phyloP scores from a whole-genome alignment of 1,140 invertebrate species.

The Sinella curviseta region DNA sequence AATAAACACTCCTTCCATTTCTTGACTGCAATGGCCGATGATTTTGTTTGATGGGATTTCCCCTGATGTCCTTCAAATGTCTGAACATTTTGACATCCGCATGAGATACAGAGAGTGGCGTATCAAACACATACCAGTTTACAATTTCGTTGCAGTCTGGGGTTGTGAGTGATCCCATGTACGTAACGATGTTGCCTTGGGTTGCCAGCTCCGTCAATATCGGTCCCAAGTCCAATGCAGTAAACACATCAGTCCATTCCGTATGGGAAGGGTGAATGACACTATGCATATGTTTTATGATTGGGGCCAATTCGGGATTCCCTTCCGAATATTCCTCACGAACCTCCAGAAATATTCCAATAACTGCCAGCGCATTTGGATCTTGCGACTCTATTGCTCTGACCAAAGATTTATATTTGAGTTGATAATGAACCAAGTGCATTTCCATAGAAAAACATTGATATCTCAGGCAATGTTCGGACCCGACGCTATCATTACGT shows the following conservation, averaged over 20 bases:
- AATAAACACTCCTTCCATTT: neutral
- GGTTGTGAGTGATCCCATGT: neutral
- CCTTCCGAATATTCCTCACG: neutral
- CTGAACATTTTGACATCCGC: neutral
- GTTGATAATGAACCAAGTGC: neutral
- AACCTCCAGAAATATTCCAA: neutral
- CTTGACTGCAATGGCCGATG: neutral
- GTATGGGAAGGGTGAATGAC: neutral
- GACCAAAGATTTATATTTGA: neutral
- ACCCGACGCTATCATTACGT: neutral
- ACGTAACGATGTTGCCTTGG: neutral
- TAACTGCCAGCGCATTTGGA: neutral
- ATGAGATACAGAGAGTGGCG: neutral
- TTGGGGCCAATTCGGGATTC: neutral
- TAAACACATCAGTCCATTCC: neutral
- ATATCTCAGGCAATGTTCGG: neutral
- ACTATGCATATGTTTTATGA: neutral
- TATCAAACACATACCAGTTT: neutral
- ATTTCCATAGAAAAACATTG: neutral
- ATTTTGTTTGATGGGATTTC: neutral
- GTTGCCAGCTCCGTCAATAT: neutral
- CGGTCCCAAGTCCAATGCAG: neutral
- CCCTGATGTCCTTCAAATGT: neutral
- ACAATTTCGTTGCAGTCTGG: neutral
- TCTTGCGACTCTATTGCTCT: neutral